Percentiles rank a stretch among this genome's conserved stretches.
phyloP scores from a whole-genome alignment of 37 sponge, comb jelly and placozoan genomes.

The Bolinopsis microptera region DNA sequence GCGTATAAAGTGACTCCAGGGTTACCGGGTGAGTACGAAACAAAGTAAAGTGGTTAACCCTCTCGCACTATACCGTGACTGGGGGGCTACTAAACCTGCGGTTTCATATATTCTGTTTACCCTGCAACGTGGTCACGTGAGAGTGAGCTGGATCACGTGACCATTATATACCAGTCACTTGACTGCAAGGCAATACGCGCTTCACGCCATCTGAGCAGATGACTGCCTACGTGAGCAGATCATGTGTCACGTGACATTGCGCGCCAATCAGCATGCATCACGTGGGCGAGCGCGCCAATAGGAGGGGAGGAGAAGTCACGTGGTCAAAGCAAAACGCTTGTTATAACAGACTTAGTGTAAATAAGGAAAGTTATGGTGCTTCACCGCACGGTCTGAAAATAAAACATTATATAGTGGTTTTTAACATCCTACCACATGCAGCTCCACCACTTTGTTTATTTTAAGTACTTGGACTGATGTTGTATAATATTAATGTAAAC shows the following conservation, averaged over 20 bases:
- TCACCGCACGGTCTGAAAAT: neutral
- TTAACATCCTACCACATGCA: neutral
- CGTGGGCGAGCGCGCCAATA: neutral
- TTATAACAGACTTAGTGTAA: neutral
- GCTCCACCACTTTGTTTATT: neutral
- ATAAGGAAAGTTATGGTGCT: neutral
- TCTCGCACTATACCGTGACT: no score
- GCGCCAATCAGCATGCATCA: neutral
- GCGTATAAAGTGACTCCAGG: no score
- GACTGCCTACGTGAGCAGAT: neutral
- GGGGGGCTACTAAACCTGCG: neutral
- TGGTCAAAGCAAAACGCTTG: neutral
- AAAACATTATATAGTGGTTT: neutral
- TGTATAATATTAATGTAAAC: neutral
- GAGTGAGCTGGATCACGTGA: no score
- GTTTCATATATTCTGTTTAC: neutral
- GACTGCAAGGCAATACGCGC: neutral
- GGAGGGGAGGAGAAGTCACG: no score
- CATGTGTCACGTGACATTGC: neutral
- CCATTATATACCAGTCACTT: neutral
- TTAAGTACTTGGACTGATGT: neutral
- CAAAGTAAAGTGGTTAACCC: no score
- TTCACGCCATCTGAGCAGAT: no score
- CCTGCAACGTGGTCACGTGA: neutral
- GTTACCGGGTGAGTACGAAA: no score